These are phyloP conservation scores for Bergia sp. DNA, from an alignment of 92 coral and sea anemone species.

Conservation along the genomic window DNA sequence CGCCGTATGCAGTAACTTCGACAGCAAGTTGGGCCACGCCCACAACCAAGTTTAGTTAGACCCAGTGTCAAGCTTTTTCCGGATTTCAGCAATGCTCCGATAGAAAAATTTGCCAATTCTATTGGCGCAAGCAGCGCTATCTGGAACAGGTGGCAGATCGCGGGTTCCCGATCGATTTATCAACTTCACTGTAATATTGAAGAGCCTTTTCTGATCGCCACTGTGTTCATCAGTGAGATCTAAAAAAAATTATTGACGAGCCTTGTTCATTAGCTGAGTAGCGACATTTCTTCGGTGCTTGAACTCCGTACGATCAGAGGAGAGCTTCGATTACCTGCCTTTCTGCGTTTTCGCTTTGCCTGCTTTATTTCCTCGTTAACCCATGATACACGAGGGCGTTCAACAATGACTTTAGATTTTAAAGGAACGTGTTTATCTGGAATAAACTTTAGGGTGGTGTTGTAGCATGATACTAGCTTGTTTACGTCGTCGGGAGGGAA, in stretches of 20 bases:
- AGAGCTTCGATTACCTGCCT: background rate
- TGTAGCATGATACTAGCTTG: too few species aligned
- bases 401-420: conserved; percentile 6
- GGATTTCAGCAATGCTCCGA: conserved; percentile 44
- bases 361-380: conserved; percentile 16
- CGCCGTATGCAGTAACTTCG: conserved; percentile 34
- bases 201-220: conserved; percentile 43
- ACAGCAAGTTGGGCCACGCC: background rate
- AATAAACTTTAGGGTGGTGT: background rate
- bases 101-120: conserved; percentile 47
- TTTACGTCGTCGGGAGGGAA: too few species aligned
- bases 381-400: conserved; percentile 2
- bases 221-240: conserved; percentile 39
- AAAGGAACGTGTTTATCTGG: conserved; percentile 11
- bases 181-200: conserved; percentile 35
- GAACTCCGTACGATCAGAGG: conserved; percentile 12
- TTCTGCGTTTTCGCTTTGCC: too few species aligned
- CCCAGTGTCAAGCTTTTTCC: conserved; percentile 36
- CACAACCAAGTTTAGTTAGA: background rate
- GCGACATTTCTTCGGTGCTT: conserved; percentile 26
- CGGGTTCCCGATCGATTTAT: conserved; percentile 36
- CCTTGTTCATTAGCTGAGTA: conserved; percentile 23
- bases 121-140: conserved; percentile 40
- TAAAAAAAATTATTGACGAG: conserved; percentile 31
- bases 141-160: conserved; percentile 42